Evolutionary conservation across 2,113 vertebrate species (phyloP).

Genomic region (Hyla sarda): DNA sequence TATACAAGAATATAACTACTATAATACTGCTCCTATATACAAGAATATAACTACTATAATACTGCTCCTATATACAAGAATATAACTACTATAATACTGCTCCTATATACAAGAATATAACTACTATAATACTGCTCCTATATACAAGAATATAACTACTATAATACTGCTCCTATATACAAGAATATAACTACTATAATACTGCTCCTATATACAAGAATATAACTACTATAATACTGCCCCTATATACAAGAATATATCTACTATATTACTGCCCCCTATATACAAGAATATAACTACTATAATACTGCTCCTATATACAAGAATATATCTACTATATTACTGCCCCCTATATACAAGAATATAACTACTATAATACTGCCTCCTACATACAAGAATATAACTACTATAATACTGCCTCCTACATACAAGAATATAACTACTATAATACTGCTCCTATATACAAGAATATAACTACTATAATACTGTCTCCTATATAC

Average conservation of each 20-base stretch:
- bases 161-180: constrained; percentile 10
- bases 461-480: constrained; percentile 1
- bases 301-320: too few relatives aligned
- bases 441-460: neutral
- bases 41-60: neutral
- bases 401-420: constrained; percentile 12
- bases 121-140: neutral
- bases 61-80: neutral
- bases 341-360: too few relatives aligned
- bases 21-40: too few relatives aligned
- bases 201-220: neutral
- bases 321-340: too few relatives aligned
- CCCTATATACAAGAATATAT: neutral
- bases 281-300: too few relatives aligned
- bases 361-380: constrained; percentile 3
- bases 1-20: too few relatives aligned
- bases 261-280: too few relatives aligned
- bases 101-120: neutral
- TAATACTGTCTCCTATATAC: constrained; percentile 5
- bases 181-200: constrained; percentile 10
- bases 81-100: constrained; percentile 13
- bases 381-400: neutral
- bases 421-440: too few relatives aligned
- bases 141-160: neutral
- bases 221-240: constrained; percentile 22